Conservation (phyloP, 2,113 vertebrate species). For the Mesoclemmys tuberculata region DNA sequence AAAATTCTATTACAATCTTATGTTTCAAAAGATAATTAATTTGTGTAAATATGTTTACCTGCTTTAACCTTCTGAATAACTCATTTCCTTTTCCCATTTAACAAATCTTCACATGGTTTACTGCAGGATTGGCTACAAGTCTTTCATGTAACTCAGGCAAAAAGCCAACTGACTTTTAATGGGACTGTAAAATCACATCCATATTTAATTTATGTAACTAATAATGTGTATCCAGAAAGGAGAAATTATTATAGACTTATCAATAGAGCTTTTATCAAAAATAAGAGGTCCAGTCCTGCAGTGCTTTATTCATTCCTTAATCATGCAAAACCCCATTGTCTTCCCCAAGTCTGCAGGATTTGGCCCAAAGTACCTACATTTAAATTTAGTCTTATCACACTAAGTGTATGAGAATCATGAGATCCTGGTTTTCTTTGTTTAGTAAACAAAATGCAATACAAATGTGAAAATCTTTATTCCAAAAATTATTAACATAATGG, state of each 20-base stretch:
- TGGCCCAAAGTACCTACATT: background rate
- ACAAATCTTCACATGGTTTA: background rate
- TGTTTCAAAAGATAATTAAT: background rate
- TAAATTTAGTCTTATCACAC: background rate
- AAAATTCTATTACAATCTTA: background rate
- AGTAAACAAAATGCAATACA: background rate
- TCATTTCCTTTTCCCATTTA: background rate
- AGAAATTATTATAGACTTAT: rapidly evolving
- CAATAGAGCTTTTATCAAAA: background rate
- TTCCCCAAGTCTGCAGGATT: background rate
- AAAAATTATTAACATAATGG: rapidly evolving
- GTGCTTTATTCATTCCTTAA: background rate
- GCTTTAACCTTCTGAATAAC: background rate
- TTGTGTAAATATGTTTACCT: background rate
- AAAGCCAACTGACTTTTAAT: background rate
- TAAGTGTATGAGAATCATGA: background rate
- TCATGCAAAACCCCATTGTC: background rate
- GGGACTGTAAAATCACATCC: background rate
- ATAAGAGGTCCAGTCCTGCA: background rate
- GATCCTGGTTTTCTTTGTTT: background rate
- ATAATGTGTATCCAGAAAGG: rapidly evolving
- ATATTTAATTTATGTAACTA: background rate
- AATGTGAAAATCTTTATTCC: background rate
- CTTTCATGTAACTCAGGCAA: background rate
- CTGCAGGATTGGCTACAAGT: background rate